Conservation (phyloP, 2,113 vertebrate species). For the Melospiza melodia region DNA sequence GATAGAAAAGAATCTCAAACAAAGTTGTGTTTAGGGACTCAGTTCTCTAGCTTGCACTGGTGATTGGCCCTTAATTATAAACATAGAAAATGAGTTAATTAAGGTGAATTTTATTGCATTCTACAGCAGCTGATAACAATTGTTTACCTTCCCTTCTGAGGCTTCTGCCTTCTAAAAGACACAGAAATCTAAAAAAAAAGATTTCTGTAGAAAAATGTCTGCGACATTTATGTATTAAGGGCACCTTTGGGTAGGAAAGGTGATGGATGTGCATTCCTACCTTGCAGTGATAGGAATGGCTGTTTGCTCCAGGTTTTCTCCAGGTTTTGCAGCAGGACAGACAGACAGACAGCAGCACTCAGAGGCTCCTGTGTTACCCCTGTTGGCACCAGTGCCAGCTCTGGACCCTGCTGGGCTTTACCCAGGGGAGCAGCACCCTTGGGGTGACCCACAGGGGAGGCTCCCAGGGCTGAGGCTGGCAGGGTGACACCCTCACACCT, state of each 20-base stretch:
- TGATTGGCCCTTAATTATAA: too few relatives aligned
- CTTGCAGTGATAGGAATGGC: background rate
- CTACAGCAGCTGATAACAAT: too few relatives aligned
- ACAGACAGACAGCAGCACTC: background rate
- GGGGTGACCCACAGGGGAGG: background rate
- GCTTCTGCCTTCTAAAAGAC: too few relatives aligned
- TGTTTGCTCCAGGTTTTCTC: background rate
- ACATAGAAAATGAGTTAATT: too few relatives aligned
- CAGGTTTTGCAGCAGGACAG: background rate
- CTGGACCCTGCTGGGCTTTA: background rate
- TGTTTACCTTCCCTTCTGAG: too few relatives aligned
- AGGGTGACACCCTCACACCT: background rate
- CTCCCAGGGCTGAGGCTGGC: background rate
- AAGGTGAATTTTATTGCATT: too few relatives aligned
- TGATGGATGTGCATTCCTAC: background rate
- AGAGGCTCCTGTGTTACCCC: background rate
- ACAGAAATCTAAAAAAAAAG: too few relatives aligned
- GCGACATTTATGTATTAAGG: background rate
- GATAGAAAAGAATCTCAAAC: too few relatives aligned
- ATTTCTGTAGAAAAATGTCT: too few relatives aligned
- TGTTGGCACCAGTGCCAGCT: background rate
- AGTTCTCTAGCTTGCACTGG: too few relatives aligned
- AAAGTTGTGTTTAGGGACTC: too few relatives aligned
- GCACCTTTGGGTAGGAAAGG: background rate
- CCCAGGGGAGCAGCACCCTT: background rate